A percentile compares a stretch with the other conserved stretches of the same genome.
Conservation (phyloP, 1,140 invertebrate genomes). For the Ylistrum balloti region DNA sequence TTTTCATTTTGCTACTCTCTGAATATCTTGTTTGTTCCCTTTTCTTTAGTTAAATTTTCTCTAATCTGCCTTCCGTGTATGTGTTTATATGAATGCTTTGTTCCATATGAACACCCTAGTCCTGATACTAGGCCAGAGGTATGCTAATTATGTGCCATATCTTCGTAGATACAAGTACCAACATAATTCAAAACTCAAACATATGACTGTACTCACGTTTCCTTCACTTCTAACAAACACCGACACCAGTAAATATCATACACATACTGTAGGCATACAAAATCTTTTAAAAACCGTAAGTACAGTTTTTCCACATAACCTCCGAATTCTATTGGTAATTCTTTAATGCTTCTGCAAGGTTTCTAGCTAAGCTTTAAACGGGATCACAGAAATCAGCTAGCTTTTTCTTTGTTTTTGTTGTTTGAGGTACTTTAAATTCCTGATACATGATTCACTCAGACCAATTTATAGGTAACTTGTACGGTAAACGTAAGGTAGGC, state of each 20-base stretch:
- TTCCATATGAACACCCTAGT: not conserved
- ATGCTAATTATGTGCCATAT: not conserved
- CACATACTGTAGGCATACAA: not conserved
- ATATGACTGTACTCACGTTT: not conserved
- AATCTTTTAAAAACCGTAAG: not conserved
- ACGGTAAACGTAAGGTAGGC: not conserved
- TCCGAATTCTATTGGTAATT: not conserved
- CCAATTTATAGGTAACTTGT: not conserved
- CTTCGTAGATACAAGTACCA: not conserved
- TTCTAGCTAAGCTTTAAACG: constrained; percentile 1
- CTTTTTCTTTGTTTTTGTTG: constrained; percentile 40
- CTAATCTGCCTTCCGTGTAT: not conserved
- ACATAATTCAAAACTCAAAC: constrained; percentile 35
- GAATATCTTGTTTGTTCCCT: no score
- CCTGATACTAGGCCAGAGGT: not conserved
- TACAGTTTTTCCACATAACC: not conserved
- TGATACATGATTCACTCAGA: constrained; percentile 49
- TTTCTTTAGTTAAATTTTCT: not conserved
- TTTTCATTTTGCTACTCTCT: no score
- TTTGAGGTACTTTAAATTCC: constrained; percentile 54
- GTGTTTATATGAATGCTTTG: not conserved
- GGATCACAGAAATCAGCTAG: not conserved
- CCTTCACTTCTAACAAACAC: not conserved
- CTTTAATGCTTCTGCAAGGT: constrained; percentile 5
- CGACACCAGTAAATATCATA: not conserved